Evolutionary conservation across 2,888 invertebrate species (phyloP).

Genomic region (Tetranychus piercei): DNA sequence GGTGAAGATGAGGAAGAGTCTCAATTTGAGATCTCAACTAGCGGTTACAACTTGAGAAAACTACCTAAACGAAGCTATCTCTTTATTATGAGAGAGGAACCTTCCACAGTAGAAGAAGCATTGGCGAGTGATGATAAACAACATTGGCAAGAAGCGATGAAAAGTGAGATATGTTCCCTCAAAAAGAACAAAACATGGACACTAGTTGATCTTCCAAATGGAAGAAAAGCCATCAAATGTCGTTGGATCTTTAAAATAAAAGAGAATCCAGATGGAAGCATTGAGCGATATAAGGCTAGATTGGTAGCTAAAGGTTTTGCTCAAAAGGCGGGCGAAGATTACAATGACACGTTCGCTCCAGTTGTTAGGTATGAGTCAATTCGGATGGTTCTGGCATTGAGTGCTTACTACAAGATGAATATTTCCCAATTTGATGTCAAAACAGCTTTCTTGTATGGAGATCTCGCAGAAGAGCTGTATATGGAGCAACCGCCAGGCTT

Average conservation of each 20-base stretch:
- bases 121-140: slow-evolving; percentile 16
- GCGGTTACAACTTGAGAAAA: background rate
- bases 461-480: slow-evolving; percentile 20
- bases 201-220: slow-evolving; percentile 23
- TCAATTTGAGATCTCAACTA: too few species aligned
- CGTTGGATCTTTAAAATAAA: slow-evolving; percentile 13
- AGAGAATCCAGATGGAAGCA: too few species aligned
- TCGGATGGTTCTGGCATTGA: background rate
- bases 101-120: slow-evolving; percentile 19
- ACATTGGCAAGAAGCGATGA: slow-evolving; percentile 23
- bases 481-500: slow-evolving; percentile 20
- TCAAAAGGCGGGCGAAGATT: slow-evolving; percentile 11
- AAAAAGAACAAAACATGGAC: slow-evolving; percentile 25
- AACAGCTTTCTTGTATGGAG: slow-evolving; percentile 22
- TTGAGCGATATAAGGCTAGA: slow-evolving; percentile 12
- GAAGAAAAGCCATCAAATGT: slow-evolving; percentile 13
- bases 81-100: slow-evolving; percentile 9
- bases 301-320: slow-evolving; percentile 12
- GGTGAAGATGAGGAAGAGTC: too few species aligned
- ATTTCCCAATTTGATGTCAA: slow-evolving; percentile 20
- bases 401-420: background rate
- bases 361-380: slow-evolving; percentile 12
- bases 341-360: slow-evolving; percentile 14
- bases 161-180: slow-evolving; percentile 21
- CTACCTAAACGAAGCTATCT: background rate